Percentiles rank a stretch among this genome's conserved stretches.
Evolutionary conservation across 2,888 invertebrate species (phyloP).

Genomic region (Megalurothrips usitatus): DNA sequence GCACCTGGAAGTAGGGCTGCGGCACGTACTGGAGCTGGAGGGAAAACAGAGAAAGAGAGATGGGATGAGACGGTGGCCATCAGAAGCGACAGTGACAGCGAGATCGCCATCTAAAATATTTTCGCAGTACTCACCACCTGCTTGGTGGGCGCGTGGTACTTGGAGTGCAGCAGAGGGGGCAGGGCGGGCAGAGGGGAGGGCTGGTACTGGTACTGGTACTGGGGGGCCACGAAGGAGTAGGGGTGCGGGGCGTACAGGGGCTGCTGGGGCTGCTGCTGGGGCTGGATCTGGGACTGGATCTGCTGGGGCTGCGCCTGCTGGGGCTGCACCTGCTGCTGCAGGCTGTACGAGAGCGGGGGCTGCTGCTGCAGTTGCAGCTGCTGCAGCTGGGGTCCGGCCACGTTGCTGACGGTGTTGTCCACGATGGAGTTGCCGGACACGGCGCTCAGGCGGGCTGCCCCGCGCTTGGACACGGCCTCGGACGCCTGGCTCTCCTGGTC

Average conservation of each 20-base stretch:
- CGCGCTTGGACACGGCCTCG: slow-evolving; percentile 11
- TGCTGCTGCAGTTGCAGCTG: background rate
- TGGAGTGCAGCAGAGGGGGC: slow-evolving; percentile 9
- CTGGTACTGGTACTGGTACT: slow-evolving; percentile 19
- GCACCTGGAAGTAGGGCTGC: slow-evolving; percentile 11
- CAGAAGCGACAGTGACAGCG: too few species aligned
- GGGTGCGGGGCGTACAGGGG: slow-evolving; percentile 11
- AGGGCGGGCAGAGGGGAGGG: background rate
- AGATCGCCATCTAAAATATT: background rate
- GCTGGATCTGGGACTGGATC: background rate
- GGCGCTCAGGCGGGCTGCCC: background rate
- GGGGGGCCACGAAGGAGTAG: slow-evolving; percentile 10
- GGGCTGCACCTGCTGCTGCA: background rate
- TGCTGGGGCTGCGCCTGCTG: background rate
- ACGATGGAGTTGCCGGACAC: slow-evolving; percentile 19
- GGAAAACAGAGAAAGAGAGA: background rate
- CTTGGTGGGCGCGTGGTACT: slow-evolving; percentile 18
- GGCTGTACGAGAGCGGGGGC: background rate
- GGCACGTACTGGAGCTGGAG: slow-evolving; percentile 9
- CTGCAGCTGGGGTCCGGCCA: background rate
- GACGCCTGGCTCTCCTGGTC: slow-evolving; percentile 23
- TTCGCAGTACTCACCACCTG: slow-evolving; percentile 8
- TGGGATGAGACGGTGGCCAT: too few species aligned
- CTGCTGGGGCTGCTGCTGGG: background rate
- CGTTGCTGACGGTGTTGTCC: slow-evolving; percentile 16